Percentiles rank a stretch among this genome's conserved stretches.
Evolutionary conservation across 2,113 vertebrate species (phyloP).

Genomic region (Hemichromis elongatus): DNA sequence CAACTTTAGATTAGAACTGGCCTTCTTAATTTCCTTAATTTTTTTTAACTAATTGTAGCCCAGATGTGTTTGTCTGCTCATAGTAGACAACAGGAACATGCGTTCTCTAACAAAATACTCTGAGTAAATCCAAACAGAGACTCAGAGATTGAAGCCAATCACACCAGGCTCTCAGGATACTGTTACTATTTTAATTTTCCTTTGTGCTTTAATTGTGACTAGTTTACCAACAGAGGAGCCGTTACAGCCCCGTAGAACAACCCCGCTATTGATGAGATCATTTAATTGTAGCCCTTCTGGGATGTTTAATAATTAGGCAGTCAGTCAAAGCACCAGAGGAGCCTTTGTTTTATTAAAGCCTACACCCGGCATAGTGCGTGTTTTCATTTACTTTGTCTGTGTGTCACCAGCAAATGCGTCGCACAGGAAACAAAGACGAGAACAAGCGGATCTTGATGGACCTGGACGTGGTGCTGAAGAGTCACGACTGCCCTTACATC

Average conservation of each 20-base stretch:
- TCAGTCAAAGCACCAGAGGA: neutral
- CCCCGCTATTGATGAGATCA: conserved; percentile 2
- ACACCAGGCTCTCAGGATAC: neutral
- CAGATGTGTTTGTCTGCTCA: neutral
- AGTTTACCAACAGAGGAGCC: conserved; percentile 20
- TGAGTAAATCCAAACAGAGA: neutral
- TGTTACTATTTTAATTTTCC: neutral
- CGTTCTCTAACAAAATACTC: neutral
- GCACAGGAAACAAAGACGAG: conserved; percentile 93
- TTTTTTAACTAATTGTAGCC: neutral
- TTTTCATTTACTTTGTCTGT: neutral
- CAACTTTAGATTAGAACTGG: neutral
- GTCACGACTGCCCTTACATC: conserved; percentile 94
- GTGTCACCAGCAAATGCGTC: conserved; percentile 87
- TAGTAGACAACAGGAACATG: neutral
- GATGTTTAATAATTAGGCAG: conserved; percentile 26
- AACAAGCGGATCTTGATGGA: conserved; percentile 96
- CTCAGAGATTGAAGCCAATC: neutral
- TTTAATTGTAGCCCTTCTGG: conserved; percentile 30
- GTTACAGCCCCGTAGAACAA: conserved; percentile 14
- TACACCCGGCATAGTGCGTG: neutral
- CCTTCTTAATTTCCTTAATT: neutral
- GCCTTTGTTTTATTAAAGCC: neutral
- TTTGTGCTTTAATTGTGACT: neutral
- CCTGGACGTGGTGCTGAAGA: conserved; percentile 91